Evolutionary conservation across 92 coral and sea anemone species (phyloP), one percentile per base, ranked within the genome.

Genomic region (Porites rus): DNA sequence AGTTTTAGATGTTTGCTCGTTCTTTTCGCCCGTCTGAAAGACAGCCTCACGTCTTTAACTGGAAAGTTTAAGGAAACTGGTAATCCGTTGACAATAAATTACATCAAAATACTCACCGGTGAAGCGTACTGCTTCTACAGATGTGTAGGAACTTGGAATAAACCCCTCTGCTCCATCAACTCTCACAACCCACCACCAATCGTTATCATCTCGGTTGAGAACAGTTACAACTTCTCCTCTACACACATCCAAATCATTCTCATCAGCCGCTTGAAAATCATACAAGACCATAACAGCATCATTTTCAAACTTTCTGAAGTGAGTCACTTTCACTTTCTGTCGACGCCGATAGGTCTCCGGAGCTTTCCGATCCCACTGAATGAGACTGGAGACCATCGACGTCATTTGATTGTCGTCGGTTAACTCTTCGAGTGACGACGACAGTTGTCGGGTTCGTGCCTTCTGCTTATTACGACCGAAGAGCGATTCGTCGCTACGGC

Each of bases 171-270:
- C 20, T 10, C 98, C 98, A 53, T 87, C 86, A 51, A 67, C 89
- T 68, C 86, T 75, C 72, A 70, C 77, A 3, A 93, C 86, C 98
- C 98, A 94, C 98, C 98, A 94, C 98, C 98, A 94, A 4, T 94
- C 98, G 7, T 72, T 28, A 12, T 94, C 98, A 25, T 94, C 98
- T 68, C 92, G 89, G 80, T 94, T 94, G 13, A 93, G 86, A 8
- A 94, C 96, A 21, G 75, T 74, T 18, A 94, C 94, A 43, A 88
- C 82, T 64, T 94, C 98, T 7, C 96, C 98, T 13, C 95, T 86
- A 64, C 53, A 67, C 13, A 94, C 96, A 68, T 89, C 85, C 50
- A 93, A 79, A 84, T 94, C 98, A 77, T 94, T 92, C 77, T 94
- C 98, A 65, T 90, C 93, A 4, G 81, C 62, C 22, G 98, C 98